Evolutionary conservation across 2,113 vertebrate species (phyloP).

Genomic region (Sceloporus undulatus): DNA sequence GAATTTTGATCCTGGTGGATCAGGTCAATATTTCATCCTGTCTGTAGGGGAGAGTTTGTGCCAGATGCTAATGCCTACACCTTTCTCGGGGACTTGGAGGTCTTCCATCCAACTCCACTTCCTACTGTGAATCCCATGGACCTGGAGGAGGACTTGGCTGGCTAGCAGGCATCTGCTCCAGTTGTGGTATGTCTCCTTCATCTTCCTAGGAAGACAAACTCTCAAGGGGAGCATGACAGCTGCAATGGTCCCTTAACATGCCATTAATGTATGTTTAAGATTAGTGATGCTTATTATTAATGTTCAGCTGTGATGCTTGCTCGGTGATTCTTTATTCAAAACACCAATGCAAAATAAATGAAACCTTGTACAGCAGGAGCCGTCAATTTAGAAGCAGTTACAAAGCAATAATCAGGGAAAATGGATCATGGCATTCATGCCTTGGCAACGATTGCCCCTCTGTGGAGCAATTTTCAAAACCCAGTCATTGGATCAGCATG

Average conservation of each 20-base stretch:
- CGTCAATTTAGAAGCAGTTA: conserved; percentile 79
- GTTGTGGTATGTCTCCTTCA: too few relatives aligned
- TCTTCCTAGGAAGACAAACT: too few relatives aligned
- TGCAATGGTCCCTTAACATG: conserved; percentile 22
- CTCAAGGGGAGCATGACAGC: conserved; percentile 29
- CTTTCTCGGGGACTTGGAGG: too few relatives aligned
- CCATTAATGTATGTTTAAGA: conserved; percentile 55
- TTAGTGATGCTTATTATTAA: conserved; percentile 52
- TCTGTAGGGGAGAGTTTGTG: too few relatives aligned
- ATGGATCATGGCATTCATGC: conserved; percentile 74
- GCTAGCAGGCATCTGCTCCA: too few relatives aligned
- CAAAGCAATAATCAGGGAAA: conserved; percentile 80
- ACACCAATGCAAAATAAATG: conserved; percentile 76
- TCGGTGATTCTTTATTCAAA: conserved; percentile 65
- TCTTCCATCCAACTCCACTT: too few relatives aligned
- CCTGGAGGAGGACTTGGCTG: too few relatives aligned
- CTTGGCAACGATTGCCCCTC: conserved; percentile 72
- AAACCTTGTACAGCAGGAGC: conserved; percentile 72
- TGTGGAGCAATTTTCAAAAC: conserved; percentile 78
- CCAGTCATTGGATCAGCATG: conserved; percentile 70
- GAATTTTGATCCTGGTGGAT: too few relatives aligned
- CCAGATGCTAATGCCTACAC: too few relatives aligned
- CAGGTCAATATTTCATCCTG: too few relatives aligned
- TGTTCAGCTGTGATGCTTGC: conserved; percentile 48
- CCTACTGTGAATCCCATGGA: too few relatives aligned